Conservation (phyloP, 2,113 vertebrate species). For the Danionella cerebrum region DNA sequence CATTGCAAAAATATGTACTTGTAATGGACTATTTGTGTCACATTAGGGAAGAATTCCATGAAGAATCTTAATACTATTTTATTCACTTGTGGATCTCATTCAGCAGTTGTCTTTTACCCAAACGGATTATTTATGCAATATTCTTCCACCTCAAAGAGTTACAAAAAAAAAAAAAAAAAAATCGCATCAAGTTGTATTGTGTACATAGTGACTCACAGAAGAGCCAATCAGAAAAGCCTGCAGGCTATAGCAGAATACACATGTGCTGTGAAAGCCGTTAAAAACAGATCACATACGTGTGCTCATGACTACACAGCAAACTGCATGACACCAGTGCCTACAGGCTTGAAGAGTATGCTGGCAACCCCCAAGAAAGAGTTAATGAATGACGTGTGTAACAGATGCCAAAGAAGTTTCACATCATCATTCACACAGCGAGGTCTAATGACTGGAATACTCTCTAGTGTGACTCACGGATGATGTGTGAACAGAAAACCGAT, state of each 20-base stretch:
- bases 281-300: constrained; percentile 11
- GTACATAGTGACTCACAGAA: not conserved
- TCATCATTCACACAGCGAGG: not conserved
- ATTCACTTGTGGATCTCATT: too few relatives aligned
- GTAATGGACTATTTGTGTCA: too few relatives aligned
- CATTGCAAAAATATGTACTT: too few relatives aligned
- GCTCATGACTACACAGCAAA: constrained; percentile 1
- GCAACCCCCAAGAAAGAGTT: not conserved
- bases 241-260: not conserved
- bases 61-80: too few relatives aligned
- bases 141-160: too few relatives aligned
- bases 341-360: not conserved
- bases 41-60: too few relatives aligned
- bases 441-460: not conserved
- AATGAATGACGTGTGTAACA: not conserved
- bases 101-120: too few relatives aligned
- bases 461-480: not conserved
- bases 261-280: not conserved
- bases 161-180: too few relatives aligned
- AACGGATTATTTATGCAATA: too few relatives aligned
- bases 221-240: constrained; percentile 1
- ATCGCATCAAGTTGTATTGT: too few relatives aligned
- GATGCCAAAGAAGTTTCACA: not conserved
- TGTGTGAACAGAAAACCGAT: not conserved
- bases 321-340: not conserved